Evolutionary conservation across 2,888 invertebrate species (phyloP), one percentile per base, ranked within the genome.

Genomic region (Melanophora roralis): DNA sequence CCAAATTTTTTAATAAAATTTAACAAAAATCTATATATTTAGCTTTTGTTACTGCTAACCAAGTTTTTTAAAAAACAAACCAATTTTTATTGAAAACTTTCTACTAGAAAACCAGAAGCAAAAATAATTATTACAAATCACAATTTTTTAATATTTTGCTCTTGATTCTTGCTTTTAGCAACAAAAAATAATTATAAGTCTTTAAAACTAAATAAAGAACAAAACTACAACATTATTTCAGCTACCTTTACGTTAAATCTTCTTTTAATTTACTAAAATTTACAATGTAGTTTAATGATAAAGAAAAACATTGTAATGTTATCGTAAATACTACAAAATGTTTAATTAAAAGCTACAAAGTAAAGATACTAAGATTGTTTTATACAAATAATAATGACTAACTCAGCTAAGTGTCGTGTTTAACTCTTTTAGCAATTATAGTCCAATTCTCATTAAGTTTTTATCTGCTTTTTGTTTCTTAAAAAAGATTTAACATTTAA

Each of bases 111-210:
- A n/a, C n/a, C n/a, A n/a, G n/a, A n/a, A n/a, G n/a, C n/a, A n/a
- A n/a, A n/a, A n/a, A n/a, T n/a, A n/a, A n/a, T n/a, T n/a, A n/a
- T n/a, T n/a, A 27, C 4, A 16, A 23, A 19, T 27, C 32, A 53
- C 65, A 77, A 55, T 36, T 71, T n/a, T n/a, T n/a, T n/a, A n/a
- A 68, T 47, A 78, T 73, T 38, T 40, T 60, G 51, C 67, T 73
- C 55, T 9, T 19, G 67, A 49, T 64, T 45, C 67, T 72, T 67
- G 36, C 49, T 40, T 60, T 40, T 69, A 32, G 49, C 19, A 60
- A 78, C 16, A 32, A 59, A 49, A 27, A 59, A 55, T 45, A 64
- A 64, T 72, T 45, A 34, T 16, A 32, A 45, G 11, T 32, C 36
- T 53, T 16, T 5, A 23, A 21, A 21, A 34, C 4, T 9, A 27